Conservation (phyloP, 2,113 vertebrate genomes). For the Thamnophis sirtalis region DNA sequence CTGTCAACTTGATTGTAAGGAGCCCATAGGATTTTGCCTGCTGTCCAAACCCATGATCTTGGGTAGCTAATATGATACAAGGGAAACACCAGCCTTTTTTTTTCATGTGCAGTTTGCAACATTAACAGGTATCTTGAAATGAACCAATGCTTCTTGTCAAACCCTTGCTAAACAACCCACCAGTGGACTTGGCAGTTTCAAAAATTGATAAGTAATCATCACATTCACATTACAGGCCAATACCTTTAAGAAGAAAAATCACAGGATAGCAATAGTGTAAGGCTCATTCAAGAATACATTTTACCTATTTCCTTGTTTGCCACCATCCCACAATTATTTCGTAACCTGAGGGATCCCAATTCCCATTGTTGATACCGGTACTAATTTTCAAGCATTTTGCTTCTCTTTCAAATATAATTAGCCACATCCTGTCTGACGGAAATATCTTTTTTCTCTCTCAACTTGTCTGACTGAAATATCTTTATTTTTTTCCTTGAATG, state of each 20-base stretch:
- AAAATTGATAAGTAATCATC: background rate
- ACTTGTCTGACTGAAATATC: background rate
- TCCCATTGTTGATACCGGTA: background rate
- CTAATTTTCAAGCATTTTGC: background rate
- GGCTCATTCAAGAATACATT: background rate
- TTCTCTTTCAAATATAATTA: background rate
- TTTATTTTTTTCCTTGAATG: constrained; percentile 17
- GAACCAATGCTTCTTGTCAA: background rate
- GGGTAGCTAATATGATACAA: background rate
- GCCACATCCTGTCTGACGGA: background rate
- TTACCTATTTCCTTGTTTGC: background rate
- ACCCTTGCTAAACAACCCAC: background rate
- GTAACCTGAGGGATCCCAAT: background rate
- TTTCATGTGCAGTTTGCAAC: background rate
- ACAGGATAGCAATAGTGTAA: background rate
- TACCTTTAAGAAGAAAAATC: background rate
- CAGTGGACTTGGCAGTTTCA: background rate
- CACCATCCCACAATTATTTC: background rate
- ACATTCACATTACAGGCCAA: background rate
- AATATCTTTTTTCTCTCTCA: background rate
- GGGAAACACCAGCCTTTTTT: background rate
- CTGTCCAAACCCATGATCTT: background rate
- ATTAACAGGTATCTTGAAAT: background rate
- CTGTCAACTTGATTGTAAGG: background rate
- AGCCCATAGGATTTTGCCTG: background rate